phyloP scores from a whole-genome alignment of 2,113 vertebrate genomes.

The Hypomesus transpacificus region DNA sequence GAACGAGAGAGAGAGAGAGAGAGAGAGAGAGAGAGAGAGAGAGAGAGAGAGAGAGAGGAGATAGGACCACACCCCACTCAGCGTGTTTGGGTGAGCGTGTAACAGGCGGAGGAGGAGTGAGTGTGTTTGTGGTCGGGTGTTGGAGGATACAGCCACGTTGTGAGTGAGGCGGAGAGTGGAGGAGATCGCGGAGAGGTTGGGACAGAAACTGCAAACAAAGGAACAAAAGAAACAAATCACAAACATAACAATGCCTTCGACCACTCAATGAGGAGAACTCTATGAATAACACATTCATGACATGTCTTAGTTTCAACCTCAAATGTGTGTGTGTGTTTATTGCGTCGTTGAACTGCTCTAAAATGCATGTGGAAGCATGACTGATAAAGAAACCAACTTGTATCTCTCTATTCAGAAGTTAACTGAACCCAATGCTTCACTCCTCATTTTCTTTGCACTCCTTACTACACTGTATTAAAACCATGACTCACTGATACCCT shows the following conservation, averaged over 20 bases:
- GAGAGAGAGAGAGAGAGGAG: too few species aligned
- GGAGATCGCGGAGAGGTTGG: conserved; percentile 91
- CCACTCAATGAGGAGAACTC: background rate
- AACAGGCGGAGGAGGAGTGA: background rate
- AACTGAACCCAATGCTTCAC: too few species aligned
- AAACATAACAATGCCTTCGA: background rate
- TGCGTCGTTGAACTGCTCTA: background rate
- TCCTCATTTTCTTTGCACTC: too few species aligned
- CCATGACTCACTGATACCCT: background rate
- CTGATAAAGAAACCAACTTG: background rate
- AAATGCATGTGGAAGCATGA: background rate
- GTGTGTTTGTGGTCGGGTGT: background rate
- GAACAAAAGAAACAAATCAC: conserved; percentile 2
- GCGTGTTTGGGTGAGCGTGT: background rate
- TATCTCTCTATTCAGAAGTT: background rate
- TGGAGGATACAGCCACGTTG: conserved; percentile 97
- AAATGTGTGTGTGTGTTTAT: background rate
- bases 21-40: background rate
- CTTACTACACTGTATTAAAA: conserved; percentile 22
- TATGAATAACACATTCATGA: too few species aligned
- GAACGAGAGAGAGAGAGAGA: background rate
- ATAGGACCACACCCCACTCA: too few species aligned
- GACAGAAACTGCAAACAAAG: conserved; percentile 83
- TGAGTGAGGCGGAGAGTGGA: conserved; percentile 84
- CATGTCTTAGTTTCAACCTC: too few species aligned